Percentiles rank a stretch among this genome's conserved stretches.
phyloP scores from a whole-genome alignment of 2,113 vertebrate species.

The Oryzias javanicus region DNA sequence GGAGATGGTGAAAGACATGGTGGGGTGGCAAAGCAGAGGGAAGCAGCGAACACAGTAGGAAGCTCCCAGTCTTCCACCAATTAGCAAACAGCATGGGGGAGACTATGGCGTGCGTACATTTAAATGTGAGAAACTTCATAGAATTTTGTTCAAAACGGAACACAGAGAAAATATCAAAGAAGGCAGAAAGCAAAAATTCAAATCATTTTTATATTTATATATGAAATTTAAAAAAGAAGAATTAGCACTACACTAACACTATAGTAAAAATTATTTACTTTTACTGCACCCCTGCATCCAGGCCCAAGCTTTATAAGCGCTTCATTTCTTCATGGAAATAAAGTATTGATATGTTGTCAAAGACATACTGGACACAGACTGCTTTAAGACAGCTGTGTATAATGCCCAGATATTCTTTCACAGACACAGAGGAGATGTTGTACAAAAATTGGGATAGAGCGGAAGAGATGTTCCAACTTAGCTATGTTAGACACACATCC shows the following conservation, averaged over 20 bases:
- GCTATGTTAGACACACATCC: conserved; percentile 60
- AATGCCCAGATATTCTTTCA: conserved; percentile 38
- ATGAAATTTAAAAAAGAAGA: too few species aligned
- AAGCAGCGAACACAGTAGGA: conserved; percentile 78
- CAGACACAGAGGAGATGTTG: conserved; percentile 44
- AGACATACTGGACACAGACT: conserved; percentile 63
- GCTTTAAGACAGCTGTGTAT: conserved; percentile 62
- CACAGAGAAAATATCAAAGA: conserved; percentile 18
- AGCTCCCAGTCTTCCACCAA: conserved; percentile 79
- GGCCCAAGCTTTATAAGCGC: conserved; percentile 70
- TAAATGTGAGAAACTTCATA: conserved; percentile 61
- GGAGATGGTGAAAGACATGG: conserved; percentile 74
- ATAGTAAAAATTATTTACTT: not conserved
- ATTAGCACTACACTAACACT: too few species aligned
- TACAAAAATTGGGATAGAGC: conserved; percentile 25
- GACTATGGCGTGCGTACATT: conserved; percentile 52
- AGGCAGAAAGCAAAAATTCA: conserved; percentile 39
- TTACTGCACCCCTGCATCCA: conserved; percentile 42
- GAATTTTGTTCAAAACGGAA: conserved; percentile 51
- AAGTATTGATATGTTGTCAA: conserved; percentile 77
- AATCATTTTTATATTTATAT: not conserved
- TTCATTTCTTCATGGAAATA: conserved; percentile 75
- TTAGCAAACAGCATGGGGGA: conserved; percentile 75
- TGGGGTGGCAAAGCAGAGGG: conserved; percentile 72
- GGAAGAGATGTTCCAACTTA: conserved; percentile 38